A percentile compares a stretch with the other conserved stretches of the same genome.
phyloP scores from a whole-genome alignment of 2,797 vertebrate genomes.

The Eulemur albifrons region DNA sequence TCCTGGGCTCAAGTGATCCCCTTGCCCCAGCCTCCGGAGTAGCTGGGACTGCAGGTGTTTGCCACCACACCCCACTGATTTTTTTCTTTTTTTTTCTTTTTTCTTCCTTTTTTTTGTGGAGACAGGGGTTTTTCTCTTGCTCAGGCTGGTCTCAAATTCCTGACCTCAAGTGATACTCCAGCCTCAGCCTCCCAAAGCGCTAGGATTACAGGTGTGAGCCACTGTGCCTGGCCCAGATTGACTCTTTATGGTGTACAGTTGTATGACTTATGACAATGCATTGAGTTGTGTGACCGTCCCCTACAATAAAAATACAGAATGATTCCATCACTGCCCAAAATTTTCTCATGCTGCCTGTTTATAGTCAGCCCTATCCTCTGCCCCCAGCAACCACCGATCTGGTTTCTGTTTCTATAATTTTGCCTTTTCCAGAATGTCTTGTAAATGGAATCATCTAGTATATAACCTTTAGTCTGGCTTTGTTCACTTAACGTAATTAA shows the following conservation, averaged over 20 bases:
- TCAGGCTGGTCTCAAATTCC: neutral
- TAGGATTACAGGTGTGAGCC: neutral
- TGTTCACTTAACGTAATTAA: neutral
- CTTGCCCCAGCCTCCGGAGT: too few species aligned
- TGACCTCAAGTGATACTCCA: neutral
- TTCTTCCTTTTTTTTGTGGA: neutral
- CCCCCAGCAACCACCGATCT: neutral
- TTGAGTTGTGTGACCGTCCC: neutral
- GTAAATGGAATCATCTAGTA: neutral
- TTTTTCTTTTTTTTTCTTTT: neutral
- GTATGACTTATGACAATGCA: neutral
- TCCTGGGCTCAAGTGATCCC: neutral
- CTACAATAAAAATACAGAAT: neutral
- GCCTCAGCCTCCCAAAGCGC: neutral
- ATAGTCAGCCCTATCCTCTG: neutral
- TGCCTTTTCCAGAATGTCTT: neutral
- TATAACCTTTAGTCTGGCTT: neutral
- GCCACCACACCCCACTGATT: neutral
- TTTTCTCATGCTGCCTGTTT: neutral
- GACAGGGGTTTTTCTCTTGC: neutral
- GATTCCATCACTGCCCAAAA: neutral
- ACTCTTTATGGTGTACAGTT: neutral
- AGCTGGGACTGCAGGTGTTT: neutral
- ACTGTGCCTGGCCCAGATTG: neutral
- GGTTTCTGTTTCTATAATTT: neutral